Conservation (phyloP, 2,113 vertebrate genomes). For the Microcebus murinus region DNA sequence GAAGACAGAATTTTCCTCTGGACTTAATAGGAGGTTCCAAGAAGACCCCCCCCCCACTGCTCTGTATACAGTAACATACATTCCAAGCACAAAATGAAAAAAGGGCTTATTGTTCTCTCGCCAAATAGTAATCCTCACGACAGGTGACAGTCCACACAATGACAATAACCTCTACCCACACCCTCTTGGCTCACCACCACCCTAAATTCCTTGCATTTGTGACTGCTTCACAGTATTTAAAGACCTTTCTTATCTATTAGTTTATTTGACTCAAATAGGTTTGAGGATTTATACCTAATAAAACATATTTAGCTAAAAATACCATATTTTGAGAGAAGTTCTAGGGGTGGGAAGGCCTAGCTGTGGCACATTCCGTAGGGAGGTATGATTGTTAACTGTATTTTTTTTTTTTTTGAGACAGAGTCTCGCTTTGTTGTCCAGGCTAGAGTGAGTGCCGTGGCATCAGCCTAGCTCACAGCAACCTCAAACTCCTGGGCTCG, state of each 20-base stretch:
- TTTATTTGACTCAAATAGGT: neutral
- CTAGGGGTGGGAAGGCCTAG: neutral
- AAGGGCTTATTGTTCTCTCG: neutral
- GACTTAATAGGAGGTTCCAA: neutral
- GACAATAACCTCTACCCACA: neutral
- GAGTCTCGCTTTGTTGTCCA: too few relatives aligned
- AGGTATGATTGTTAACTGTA: neutral
- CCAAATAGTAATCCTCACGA: neutral
- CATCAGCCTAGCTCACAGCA: too few relatives aligned
- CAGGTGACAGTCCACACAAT: slow-evolving; percentile 11
- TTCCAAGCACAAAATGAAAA: neutral
- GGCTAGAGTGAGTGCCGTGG: too few relatives aligned
- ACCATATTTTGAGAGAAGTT: neutral
- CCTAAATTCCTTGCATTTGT: neutral
- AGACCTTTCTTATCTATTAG: neutral
- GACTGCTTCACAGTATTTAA: neutral
- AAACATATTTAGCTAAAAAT: neutral
- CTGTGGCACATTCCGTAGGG: neutral
- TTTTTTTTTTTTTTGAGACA: too few relatives aligned
- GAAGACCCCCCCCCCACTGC: neutral
- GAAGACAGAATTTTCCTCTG: neutral
- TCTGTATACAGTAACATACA: neutral
- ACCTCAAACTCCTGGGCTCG: too few relatives aligned
- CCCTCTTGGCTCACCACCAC: neutral
- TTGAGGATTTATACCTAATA: neutral